These are phyloP conservation scores for Drosophila simulans DNA, from an alignment of 1,140 invertebrate species.

Conservation along the genomic window DNA sequence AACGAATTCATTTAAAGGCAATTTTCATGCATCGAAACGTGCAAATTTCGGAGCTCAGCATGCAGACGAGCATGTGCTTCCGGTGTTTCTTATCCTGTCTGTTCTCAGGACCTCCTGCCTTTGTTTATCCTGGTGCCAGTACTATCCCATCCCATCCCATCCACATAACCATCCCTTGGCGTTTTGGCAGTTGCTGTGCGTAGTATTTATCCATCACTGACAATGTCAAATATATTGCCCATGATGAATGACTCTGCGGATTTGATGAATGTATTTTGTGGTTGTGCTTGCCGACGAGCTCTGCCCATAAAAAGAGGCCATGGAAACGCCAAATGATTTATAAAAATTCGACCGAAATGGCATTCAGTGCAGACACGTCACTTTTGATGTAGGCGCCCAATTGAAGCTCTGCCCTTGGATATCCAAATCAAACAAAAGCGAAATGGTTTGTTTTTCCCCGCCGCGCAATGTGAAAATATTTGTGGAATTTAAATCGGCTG, in stretches of 20 bases:
- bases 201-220: slow-evolving; percentile 82
- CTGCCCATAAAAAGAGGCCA: slow-evolving; percentile 39
- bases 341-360: slow-evolving; percentile 73
- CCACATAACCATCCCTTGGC: slow-evolving; percentile 7
- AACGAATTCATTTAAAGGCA: slow-evolving; percentile 56
- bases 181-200: slow-evolving; percentile 53
- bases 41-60: slow-evolving; percentile 58
- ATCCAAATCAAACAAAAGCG: slow-evolving; percentile 63
- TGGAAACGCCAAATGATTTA: slow-evolving; percentile 76
- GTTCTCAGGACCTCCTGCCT: slow-evolving; percentile 18
- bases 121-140: slow-evolving; percentile 41
- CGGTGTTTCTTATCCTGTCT: slow-evolving; percentile 51
- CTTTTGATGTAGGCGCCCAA: slow-evolving; percentile 60
- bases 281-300: slow-evolving; percentile 60
- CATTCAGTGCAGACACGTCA: slow-evolving; percentile 70
- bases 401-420: slow-evolving; percentile 36
- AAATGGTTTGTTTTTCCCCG: slow-evolving; percentile 5
- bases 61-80: slow-evolving; percentile 65
- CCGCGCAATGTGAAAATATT: slow-evolving; percentile 28
- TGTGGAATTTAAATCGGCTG: slow-evolving; percentile 35
- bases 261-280: slow-evolving; percentile 82
- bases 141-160: not conserved
- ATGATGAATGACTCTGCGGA: slow-evolving; percentile 82
- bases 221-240: slow-evolving; percentile 82
- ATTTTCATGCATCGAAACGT: slow-evolving; percentile 73